A percentile compares a stretch with the other conserved stretches of the same genome.
Evolutionary conservation across 2,797 vertebrate genomes (phyloP).

Genomic region (Gila robusta): DNA sequence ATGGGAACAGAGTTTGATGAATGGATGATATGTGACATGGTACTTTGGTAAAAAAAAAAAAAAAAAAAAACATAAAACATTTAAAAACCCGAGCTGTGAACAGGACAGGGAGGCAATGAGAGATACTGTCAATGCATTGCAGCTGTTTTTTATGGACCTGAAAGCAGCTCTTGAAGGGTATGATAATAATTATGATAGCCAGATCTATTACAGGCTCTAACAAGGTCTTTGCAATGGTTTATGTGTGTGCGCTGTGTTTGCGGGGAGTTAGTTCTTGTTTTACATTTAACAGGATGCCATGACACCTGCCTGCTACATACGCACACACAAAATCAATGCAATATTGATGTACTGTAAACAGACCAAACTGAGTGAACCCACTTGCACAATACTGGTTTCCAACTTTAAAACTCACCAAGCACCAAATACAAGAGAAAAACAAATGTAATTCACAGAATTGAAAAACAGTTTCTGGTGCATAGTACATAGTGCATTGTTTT

Average conservation of each 20-base stretch:
- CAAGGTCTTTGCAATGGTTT: not conserved
- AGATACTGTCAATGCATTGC: conserved; percentile 17
- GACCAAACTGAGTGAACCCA: conserved; percentile 13
- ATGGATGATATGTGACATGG: conserved; percentile 29
- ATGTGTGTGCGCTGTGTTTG: not conserved
- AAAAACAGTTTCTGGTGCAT: not conserved
- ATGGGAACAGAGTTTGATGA: not conserved
- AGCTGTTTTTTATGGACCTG: not conserved
- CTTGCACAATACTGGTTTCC: not conserved
- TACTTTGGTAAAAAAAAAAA: conserved; percentile 13
- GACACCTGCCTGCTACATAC: conserved; percentile 9
- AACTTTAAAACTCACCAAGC: not conserved
- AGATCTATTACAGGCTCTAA: conserved; percentile 34
- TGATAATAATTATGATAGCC: conserved; percentile 23
- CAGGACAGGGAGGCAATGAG: conserved; percentile 4
- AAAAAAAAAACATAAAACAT: not conserved
- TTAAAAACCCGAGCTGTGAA: not conserved
- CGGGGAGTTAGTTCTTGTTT: conserved; percentile 19
- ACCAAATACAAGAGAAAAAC: not conserved
- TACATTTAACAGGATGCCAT: conserved; percentile 16
- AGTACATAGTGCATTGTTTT: not conserved
- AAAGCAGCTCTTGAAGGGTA: conserved; percentile 15
- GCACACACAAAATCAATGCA: conserved; percentile 4
- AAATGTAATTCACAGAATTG: not conserved
- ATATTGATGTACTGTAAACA: conserved; percentile 22